Base-by-base conservation (phyloP, 2,113 vertebrate species). In the Sprattus sprattus region DNA sequence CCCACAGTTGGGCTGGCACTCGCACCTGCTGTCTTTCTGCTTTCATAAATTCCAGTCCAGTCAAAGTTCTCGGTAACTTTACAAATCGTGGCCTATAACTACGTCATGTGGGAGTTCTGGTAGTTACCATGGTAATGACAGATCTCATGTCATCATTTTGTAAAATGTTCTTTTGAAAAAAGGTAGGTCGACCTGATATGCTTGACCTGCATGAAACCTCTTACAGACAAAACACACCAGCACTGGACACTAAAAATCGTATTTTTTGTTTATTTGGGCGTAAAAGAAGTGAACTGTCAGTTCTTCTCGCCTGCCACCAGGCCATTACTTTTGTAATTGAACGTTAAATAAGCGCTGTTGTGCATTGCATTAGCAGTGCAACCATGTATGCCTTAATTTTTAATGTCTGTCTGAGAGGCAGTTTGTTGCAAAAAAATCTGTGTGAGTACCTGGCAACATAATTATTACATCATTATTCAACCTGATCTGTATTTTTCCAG, bases 51-150 rank as follows among this genome's bases (percentile, higher is more conserved):
- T 15, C 13, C 52, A 57, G 18, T 20, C 52, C 52, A 57, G 52
- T 57, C 16, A 57, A 54, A 20, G 52, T 15, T 3, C 18, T 54
- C 18, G 20, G 52, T 15, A 57, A 15, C 52, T 15, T 57, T 20
- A 57, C 18, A 16, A 57, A 15, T 57, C 52, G 16, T 20, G 18
- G 52, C 52, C 52, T 11, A 39, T 39, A 39, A 39, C 39, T 39
- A 39, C 2, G 39, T 39, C 39, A 39, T 39, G 39, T 39, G 39
- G 39, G 39, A 39, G 39, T 39, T 39, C 39, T 97, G 95, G 97
- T 98, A 92, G 95, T 99, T 96, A 99, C 98, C 93, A 98, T 99
- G 97, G 97, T 99, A 93, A 99, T 99, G 97, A 97, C 97, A 99
- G 96, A 97, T 99, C 93, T 96, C 98, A 96, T 97, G 95, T 97